phyloP scores from a whole-genome alignment of 2,797 vertebrate genomes.

The Anniella stebbinsi region DNA sequence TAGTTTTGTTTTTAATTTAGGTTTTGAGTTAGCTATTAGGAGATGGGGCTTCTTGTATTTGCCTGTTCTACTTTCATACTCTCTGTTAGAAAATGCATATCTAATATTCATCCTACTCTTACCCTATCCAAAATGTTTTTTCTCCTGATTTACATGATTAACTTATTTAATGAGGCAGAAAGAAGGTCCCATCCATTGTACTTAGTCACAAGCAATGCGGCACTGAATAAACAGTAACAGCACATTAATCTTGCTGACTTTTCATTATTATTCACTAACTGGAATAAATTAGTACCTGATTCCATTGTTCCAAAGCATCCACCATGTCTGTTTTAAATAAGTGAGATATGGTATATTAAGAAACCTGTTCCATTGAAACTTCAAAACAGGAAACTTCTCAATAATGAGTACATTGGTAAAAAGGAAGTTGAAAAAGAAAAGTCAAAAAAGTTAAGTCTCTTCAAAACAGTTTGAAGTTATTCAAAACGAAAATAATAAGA shows the following conservation, averaged over 20 bases:
- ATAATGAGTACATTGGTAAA: not conserved
- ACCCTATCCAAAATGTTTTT: constrained; percentile 65
- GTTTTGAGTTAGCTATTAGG: constrained; percentile 64
- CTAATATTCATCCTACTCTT: constrained; percentile 60
- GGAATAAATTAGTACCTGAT: constrained; percentile 76
- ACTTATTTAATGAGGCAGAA: constrained; percentile 84
- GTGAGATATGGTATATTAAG: constrained; percentile 35
- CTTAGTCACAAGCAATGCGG: constrained; percentile 73
- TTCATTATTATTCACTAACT: constrained; percentile 72
- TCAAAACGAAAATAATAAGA: not conserved
- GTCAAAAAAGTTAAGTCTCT: not conserved
- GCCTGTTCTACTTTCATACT: constrained; percentile 66
- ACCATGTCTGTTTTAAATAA: constrained; percentile 45
- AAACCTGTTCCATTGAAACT: constrained; percentile 34
- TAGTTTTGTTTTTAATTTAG: constrained; percentile 30
- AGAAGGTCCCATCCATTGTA: constrained; percentile 73
- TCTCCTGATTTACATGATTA: constrained; percentile 80
- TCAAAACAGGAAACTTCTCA: not conserved
- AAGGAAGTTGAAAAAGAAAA: not conserved
- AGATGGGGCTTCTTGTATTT: constrained; percentile 57
- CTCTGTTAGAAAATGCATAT: constrained; percentile 55
- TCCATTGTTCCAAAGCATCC: constrained; percentile 65
- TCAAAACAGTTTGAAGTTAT: not conserved
- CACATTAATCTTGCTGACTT: constrained; percentile 79
- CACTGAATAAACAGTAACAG: constrained; percentile 76